phyloP scores from a whole-genome alignment of 1,140 invertebrate genomes.

The Euschistus heros region DNA sequence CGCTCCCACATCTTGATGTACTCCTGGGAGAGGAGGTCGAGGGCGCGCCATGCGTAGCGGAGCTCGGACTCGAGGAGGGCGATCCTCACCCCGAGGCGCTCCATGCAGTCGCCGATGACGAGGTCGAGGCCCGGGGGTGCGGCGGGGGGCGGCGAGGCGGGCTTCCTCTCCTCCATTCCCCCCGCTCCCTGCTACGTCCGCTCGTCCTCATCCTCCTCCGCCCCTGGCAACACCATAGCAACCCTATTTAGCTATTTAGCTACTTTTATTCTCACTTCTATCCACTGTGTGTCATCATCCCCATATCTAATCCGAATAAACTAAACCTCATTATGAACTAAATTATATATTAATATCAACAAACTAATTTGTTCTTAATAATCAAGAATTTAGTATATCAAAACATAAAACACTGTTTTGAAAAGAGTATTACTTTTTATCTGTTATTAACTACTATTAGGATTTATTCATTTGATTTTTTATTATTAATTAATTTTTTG shows the following conservation, averaged over 20 bases:
- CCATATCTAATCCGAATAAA: too few species aligned
- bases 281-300: too few species aligned
- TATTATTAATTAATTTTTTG: too few species aligned
- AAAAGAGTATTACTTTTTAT: too few species aligned
- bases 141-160: constrained; percentile 23
- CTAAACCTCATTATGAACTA: too few species aligned
- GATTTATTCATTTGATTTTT: too few species aligned
- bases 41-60: constrained; percentile 80
- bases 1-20: constrained; percentile 91
- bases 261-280: too few species aligned
- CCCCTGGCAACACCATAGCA: background rate
- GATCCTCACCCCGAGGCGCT: constrained; percentile 69
- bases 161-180: constrained; percentile 19
- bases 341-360: too few species aligned
- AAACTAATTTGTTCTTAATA: too few species aligned
- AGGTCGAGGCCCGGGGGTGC: constrained; percentile 31
- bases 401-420: too few species aligned
- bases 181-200: constrained; percentile 8
- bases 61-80: constrained; percentile 80
- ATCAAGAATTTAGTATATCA: too few species aligned
- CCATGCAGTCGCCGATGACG: constrained; percentile 74
- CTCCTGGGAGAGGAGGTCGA: constrained; percentile 81
- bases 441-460: too few species aligned
- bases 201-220: constrained; percentile 13
- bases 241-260: background rate